phyloP scores from a whole-genome alignment of 2,888 invertebrate species.

The Erpobdella octoculata region DNA sequence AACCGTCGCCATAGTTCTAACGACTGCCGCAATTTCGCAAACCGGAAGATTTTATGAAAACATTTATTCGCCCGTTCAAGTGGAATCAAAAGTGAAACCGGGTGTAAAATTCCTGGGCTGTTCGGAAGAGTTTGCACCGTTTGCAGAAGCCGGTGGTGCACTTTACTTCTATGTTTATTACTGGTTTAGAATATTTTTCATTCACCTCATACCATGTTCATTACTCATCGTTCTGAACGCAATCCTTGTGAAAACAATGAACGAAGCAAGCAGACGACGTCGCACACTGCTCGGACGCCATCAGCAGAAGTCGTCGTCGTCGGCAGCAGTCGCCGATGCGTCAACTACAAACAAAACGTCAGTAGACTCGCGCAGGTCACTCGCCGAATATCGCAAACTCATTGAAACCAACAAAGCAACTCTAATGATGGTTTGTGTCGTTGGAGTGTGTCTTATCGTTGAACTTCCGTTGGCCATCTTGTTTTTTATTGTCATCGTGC shows the following conservation, averaged over 20 bases:
- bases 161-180: constrained; percentile 13
- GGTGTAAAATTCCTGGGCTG: neutral
- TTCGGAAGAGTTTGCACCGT: neutral
- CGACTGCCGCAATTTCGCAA: neutral
- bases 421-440: constrained; percentile 18
- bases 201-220: constrained; percentile 78
- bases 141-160: neutral
- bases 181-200: constrained; percentile 55
- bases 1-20: neutral
- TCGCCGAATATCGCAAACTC: constrained; percentile 2
- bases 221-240: constrained; percentile 77
- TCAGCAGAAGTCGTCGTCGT: neutral
- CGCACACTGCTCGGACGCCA: constrained; percentile 60
- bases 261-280: constrained; percentile 68
- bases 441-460: constrained; percentile 11
- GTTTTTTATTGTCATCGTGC: constrained; percentile 4
- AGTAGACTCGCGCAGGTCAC: neutral
- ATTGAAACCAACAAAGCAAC: constrained; percentile 17
- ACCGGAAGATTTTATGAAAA: neutral
- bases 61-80: neutral
- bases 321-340: neutral
- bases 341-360: neutral
- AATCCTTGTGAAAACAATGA: constrained; percentile 72
- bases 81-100: neutral
- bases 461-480: constrained; percentile 17